Percentiles rank a stretch among this genome's conserved stretches.
These are phyloP conservation scores for Oreohelix idahoensis DNA, from an alignment of 1,140 invertebrate genomes.

Conservation along the genomic window DNA sequence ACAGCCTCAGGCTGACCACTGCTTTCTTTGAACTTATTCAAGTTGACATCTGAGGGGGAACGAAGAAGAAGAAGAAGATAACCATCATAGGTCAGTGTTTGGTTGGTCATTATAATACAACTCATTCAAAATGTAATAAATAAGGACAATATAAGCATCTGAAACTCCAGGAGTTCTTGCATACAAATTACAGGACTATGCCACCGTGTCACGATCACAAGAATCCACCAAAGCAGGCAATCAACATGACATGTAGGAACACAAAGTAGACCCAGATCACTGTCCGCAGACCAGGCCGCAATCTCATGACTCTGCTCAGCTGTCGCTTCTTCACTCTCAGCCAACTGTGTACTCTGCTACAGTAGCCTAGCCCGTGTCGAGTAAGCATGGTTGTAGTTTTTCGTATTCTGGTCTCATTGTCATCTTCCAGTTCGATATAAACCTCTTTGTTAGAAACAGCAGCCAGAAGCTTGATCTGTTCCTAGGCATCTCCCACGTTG, in stretches of 20 bases:
- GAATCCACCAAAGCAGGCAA: conserved; percentile 59
- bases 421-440: conserved; percentile 53
- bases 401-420: conserved; percentile 52
- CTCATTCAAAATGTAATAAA: too few relatives aligned
- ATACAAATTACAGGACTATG: too few relatives aligned
- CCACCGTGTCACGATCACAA: conserved; percentile 42
- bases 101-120: too few relatives aligned
- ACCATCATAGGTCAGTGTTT: too few relatives aligned
- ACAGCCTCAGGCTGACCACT: too few relatives aligned
- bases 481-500: conserved; percentile 55
- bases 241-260: conserved; percentile 54
- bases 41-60: too few relatives aligned
- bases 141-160: too few relatives aligned
- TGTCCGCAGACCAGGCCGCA: conserved; percentile 57
- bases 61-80: too few relatives aligned
- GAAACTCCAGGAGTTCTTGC: too few relatives aligned
- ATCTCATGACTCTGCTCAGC: conserved; percentile 53
- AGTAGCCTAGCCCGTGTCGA: conserved; percentile 57
- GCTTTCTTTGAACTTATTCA: too few relatives aligned
- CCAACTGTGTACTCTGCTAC: conserved; percentile 52
- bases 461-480: conserved; percentile 49
- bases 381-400: conserved; percentile 56
- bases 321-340: conserved; percentile 56
- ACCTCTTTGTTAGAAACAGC: conserved; percentile 46
- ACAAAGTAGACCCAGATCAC: conserved; percentile 61